Conservation (phyloP, 2,113 vertebrate genomes). For the Parus major region DNA sequence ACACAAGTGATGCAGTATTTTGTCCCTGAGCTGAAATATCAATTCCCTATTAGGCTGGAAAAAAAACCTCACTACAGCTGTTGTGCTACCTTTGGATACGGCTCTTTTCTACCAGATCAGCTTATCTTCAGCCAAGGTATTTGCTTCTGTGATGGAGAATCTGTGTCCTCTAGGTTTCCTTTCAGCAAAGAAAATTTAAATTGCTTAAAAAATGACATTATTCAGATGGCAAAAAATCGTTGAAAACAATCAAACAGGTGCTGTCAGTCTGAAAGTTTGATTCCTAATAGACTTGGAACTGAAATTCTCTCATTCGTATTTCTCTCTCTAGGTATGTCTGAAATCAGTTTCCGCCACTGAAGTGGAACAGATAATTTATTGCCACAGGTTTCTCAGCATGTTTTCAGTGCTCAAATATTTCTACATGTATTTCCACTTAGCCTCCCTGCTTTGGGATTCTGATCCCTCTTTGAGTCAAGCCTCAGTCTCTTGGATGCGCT, state of each 20-base stretch:
- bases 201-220: neutral
- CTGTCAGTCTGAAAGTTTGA: conserved; percentile 33
- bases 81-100: conserved; percentile 26
- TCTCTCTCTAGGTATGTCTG: neutral
- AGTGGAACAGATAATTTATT: conserved; percentile 50
- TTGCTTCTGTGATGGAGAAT: neutral
- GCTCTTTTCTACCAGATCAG: neutral
- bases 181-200: neutral
- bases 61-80: conserved; percentile 14
- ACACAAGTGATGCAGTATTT: conserved; percentile 22
- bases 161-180: neutral
- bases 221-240: neutral
- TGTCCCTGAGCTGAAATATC: conserved; percentile 36
- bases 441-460: neutral
- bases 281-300: conserved; percentile 11
- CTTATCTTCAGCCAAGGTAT: conserved; percentile 15
- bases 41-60: conserved; percentile 20
- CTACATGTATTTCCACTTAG: neutral
- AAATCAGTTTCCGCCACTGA: conserved; percentile 26
- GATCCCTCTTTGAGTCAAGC: neutral
- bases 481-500: neutral
- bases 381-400: conserved; percentile 2
- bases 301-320: neutral
- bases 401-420: neutral
- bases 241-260: conserved; percentile 8